Evolutionary conservation across 2,888 invertebrate genomes (phyloP).

Genomic region (Patella caerulea): DNA sequence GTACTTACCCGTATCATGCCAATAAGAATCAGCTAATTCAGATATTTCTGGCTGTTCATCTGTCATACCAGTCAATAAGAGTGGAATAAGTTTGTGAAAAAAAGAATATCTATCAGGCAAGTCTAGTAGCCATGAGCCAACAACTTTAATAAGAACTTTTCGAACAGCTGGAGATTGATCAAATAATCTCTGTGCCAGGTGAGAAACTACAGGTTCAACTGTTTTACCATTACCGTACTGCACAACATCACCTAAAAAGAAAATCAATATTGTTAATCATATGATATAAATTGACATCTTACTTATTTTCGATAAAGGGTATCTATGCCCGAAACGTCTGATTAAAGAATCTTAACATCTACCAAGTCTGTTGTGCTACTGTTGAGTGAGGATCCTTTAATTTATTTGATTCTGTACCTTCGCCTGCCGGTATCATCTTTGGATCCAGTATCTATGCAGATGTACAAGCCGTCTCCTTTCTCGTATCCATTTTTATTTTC

Average conservation of each 20-base stretch:
- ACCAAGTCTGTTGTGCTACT: too few species aligned
- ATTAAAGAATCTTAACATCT: too few species aligned
- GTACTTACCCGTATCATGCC: slow-evolving; percentile 70
- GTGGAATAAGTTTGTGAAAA: slow-evolving; percentile 87
- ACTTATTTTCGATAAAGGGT: too few species aligned
- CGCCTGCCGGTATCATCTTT: too few species aligned
- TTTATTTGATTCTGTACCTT: too few species aligned
- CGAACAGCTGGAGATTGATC: slow-evolving; percentile 87
- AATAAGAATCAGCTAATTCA: slow-evolving; percentile 65
- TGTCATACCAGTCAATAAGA: slow-evolving; percentile 86
- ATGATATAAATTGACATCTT: too few species aligned
- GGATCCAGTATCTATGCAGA: too few species aligned
- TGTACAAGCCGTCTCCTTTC: too few species aligned
- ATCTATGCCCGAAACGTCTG: too few species aligned
- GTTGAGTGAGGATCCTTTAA: too few species aligned
- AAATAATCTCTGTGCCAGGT: slow-evolving; percentile 89
- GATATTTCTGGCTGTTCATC: slow-evolving; percentile 82
- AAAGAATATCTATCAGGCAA: slow-evolving; percentile 90
- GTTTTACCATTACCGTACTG: slow-evolving; percentile 81
- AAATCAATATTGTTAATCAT: neutral
- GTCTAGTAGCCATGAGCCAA: slow-evolving; percentile 83
- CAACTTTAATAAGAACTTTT: slow-evolving; percentile 81
- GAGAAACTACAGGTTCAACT: slow-evolving; percentile 81
- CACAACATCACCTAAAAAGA: slow-evolving; percentile 74
- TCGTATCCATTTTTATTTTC: too few species aligned